Evolutionary conservation across 2,888 invertebrate species (phyloP), one percentile per base, ranked within the genome.

Genomic region (Theretra japonica): DNA sequence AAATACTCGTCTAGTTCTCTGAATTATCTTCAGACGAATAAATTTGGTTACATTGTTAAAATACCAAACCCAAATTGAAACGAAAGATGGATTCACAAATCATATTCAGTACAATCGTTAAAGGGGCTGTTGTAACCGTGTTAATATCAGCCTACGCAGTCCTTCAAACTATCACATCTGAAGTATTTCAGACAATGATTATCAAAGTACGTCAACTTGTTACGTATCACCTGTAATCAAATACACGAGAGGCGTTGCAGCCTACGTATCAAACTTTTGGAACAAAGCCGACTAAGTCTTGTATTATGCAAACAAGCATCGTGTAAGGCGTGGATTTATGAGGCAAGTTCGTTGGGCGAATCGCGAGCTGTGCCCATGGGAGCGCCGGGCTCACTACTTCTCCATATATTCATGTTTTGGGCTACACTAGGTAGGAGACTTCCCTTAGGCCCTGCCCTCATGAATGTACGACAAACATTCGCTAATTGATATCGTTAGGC

Each of bases 271-370:
- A 92, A 92, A 91, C 90, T 90, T 83, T 77, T 80, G 82, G 84
- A 91, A 93, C 93, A 92, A 92, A 91, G 91, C 87, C 83, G 84
- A 81, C 90, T 91, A 90, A 92, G 93, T 93, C 91, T 91, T 93
- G 92, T 94, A 93, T 94, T 94, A 94, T 94, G 93, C 93, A 94
- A 94, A 94, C 93, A 90, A 89, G 93, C 91, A 93, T 94, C 92
- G 92, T 91, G 92, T 92, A 92, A 93, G 92, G 93, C 90, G 89
- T 89, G 90, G 93, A 94, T 94, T 93, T 94, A 94, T 93, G 93
- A 90, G 90, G 84, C 88, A 93, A 94, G 91, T 94, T 94, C 88
- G 89, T 88, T 87, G 88, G 81, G 88, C 87, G 86, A 90, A 89
- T 91, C 91, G 88, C 88, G 85, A 85, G 88, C 84, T 78, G 79